A percentile compares a stretch with the other conserved stretches of the same genome.
Conservation (phyloP, 2,888 invertebrate genomes). For the Drosophila bunnanda region DNA sequence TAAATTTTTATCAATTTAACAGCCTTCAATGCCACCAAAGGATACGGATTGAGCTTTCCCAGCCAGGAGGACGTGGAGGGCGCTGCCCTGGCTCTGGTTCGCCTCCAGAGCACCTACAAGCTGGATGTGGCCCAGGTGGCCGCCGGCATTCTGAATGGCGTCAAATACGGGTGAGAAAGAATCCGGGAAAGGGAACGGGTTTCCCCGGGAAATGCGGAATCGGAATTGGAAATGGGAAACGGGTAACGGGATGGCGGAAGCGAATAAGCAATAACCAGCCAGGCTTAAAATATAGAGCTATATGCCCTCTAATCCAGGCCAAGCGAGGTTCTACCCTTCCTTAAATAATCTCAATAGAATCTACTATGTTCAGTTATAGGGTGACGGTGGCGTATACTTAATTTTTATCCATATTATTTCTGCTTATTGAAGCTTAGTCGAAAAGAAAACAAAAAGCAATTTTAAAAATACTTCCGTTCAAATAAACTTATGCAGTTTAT, state of each 20-base stretch:
- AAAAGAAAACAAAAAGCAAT: background rate
- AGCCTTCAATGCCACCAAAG: conserved; percentile 89
- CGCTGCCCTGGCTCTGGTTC: conserved; percentile 95
- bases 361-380: conserved; percentile 6
- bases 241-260: background rate
- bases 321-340: conserved; percentile 1
- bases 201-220: background rate
- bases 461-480: background rate
- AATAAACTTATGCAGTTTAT: background rate
- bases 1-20: conserved; percentile 32
- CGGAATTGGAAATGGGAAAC: background rate
- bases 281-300: conserved; percentile 56
- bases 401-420: background rate
- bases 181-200: background rate
- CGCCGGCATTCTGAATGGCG: conserved; percentile 92
- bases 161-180: conserved; percentile 88
- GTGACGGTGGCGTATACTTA: background rate
- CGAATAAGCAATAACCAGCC: conserved; percentile 73
- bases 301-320: conserved; percentile 24
- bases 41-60: conserved; percentile 89
- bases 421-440: no score
- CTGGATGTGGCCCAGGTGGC: conserved; percentile 94
- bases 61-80: conserved; percentile 96
- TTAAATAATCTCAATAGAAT: conserved; percentile 45
- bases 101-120: conserved; percentile 97